These are phyloP conservation scores for Eunapius fragilis DNA, from an alignment of 37 sponge, comb jelly and placozoan species.

Conservation along the genomic window DNA sequence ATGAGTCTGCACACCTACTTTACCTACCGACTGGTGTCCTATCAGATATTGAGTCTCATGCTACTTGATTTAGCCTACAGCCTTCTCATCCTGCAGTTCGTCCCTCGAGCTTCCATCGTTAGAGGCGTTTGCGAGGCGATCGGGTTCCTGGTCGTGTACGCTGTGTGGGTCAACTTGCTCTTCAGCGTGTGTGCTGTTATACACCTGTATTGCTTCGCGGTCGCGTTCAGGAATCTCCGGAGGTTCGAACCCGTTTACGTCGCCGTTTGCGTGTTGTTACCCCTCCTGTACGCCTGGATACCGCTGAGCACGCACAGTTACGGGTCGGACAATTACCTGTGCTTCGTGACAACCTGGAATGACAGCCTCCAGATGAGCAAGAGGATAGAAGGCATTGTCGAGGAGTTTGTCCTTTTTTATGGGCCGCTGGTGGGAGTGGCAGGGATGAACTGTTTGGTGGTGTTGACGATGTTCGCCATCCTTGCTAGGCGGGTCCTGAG, in stretches of 20 bases:
- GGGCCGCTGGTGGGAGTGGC: background rate
- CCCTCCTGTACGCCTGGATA: background rate
- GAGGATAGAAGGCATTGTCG: background rate
- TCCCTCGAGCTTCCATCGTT: background rate
- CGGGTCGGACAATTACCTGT: background rate
- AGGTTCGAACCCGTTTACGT: background rate
- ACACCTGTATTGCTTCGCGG: background rate
- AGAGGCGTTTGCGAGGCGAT: background rate
- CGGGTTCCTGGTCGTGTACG: background rate
- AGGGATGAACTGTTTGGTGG: background rate
- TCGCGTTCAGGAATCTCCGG: background rate
- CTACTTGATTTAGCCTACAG: background rate
- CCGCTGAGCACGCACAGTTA: background rate
- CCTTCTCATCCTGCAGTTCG: background rate
- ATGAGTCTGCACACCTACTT: background rate
- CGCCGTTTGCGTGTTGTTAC: background rate
- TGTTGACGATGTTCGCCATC: background rate
- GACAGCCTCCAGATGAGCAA: background rate
- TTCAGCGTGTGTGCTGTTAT: background rate
- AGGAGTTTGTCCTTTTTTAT: background rate
- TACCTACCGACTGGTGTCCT: background rate
- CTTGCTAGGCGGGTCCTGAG: background rate
- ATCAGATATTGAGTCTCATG: background rate
- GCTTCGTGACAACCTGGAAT: background rate
- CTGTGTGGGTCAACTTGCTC: background rate